Base-by-base conservation (phyloP, 2,888 invertebrate species). In the Branchellion lobata region DNA sequence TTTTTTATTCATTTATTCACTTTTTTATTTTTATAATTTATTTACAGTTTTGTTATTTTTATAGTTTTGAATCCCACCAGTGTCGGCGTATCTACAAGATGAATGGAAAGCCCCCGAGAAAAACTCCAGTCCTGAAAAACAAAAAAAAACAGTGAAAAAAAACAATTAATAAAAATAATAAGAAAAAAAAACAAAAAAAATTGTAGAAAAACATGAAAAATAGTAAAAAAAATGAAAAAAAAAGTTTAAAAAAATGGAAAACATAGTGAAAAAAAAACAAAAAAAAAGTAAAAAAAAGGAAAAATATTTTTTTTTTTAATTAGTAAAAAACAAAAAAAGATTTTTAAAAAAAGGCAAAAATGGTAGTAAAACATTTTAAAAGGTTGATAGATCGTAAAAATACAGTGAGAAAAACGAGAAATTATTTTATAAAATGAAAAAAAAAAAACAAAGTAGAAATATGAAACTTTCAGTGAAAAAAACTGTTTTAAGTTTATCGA, bases 31-130 rank as follows among this genome's bases (percentile, higher is more conserved):
- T n/a, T n/a, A n/a, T n/a, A n/a, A n/a, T n/a, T n/a, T n/a, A n/a
- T n/a, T n/a, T n/a, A n/a, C n/a, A n/a, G n/a, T n/a, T n/a, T n/a
- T n/a, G n/a, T n/a, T n/a, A n/a, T n/a, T n/a, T n/a, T n/a, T n/a
- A n/a, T n/a, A n/a, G n/a, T n/a, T n/a, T n/a, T n/a, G n/a, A n/a
- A n/a, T 47, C 53, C 27, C 34, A 82, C 82, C 81, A 29, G 71
- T 82, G 51, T 82, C 82, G 40, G 72, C 80, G 40, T 72, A 71
- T 75, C 69, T 73, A 91, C 99, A 99, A 89, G 98, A 97, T 91
- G 94, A 93, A 91, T 99, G 99, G 90, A 99, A 92, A 89, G 94
- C 95, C 90, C 98, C 98, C 87, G 95, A 95, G 92, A 99, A 99
- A 91, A 99, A 98, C 91, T 99, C 98, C 90, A 99, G 92, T 88